Evolutionary conservation across 1,140 invertebrate species (phyloP), one percentile per base, ranked within the genome.

Genomic region (Philopotamus ludificatus): DNA sequence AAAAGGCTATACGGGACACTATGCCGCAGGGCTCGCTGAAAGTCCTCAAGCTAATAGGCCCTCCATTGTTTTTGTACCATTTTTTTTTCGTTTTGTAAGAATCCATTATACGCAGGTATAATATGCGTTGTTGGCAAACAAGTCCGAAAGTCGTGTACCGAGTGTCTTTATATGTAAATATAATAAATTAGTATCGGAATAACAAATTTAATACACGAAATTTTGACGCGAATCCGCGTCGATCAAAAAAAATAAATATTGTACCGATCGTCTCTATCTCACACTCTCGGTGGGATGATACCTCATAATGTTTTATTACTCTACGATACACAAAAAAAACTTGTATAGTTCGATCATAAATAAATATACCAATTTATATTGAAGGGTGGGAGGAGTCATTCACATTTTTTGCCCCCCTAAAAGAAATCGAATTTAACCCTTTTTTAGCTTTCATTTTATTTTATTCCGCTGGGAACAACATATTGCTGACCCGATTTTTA

Each of bases 351-450:
- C 53, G 67, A 65, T 69, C 67, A 49, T 69, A 69, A 69, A 69
- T 69, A 69, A 69, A 69, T 69, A 69, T 69, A 61, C 67, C 67
- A 69, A 69, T 69, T 69, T 69, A 69, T 69, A 69, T 69, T 69
- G 63, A 65, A 59, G 67, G 64, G 60, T 69, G 67, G 63, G 67
- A 53, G 67, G 57, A 53, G 63, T 60, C 50, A 58, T 58, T 63
- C 67, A 58, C 59, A 62, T 58, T 69, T 69, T 65, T 68, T 65
- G 60, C 63, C 41, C 54, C 49, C 60, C 53, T 42, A 25, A 28
- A 65, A 69, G 59, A 69, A 69, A 69, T 69, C 67, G 67, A 69
- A 69, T 69, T 69, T 69, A 66, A 69, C 63, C 67, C 67, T 66
- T 69, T 69, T 62, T 49, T 63, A 10, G n/a, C 21, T 25, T 23